A percentile compares a stretch with the other conserved stretches of the same genome.
phyloP scores from a whole-genome alignment of 2,113 vertebrate species.

The Limanda limanda region DNA sequence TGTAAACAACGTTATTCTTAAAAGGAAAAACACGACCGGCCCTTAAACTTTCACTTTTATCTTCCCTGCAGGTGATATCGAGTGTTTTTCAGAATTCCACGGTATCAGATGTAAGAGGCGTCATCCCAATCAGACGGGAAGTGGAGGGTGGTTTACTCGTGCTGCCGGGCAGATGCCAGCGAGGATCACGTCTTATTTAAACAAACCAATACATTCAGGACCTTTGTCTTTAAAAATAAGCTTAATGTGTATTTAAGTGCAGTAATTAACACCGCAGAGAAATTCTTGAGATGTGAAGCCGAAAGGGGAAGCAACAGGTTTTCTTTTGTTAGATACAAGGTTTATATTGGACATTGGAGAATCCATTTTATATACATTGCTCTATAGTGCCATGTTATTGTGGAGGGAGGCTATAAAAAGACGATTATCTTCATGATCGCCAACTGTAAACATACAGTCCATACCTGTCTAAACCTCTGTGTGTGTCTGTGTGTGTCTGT shows the following conservation, averaged over 20 bases:
- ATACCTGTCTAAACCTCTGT: neutral
- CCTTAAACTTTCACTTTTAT: neutral
- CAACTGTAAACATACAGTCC: neutral
- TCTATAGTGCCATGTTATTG: neutral
- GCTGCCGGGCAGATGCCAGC: too few relatives aligned
- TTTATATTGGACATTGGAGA: neutral
- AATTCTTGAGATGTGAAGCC: too few relatives aligned
- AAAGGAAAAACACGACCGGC: constrained; percentile 22
- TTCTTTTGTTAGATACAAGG: too few relatives aligned
- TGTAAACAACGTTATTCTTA: constrained; percentile 35
- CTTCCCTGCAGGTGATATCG: neutral
- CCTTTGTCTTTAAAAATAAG: neutral
- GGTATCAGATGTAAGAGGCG: too few relatives aligned
- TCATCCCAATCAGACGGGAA: neutral
- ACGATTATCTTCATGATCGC: neutral
- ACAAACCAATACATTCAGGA: neutral
- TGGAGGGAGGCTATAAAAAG: neutral
- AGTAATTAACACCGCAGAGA: too few relatives aligned
- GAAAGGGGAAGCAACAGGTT: too few relatives aligned
- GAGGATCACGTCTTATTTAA: too few relatives aligned
- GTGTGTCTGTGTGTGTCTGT: neutral
- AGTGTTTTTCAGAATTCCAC: neutral
- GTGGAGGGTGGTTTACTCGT: neutral
- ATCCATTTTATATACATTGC: neutral
- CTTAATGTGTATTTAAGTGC: neutral